Base-by-base conservation (phyloP, 2,797 vertebrate genomes). In the Acanthiza pusilla region DNA sequence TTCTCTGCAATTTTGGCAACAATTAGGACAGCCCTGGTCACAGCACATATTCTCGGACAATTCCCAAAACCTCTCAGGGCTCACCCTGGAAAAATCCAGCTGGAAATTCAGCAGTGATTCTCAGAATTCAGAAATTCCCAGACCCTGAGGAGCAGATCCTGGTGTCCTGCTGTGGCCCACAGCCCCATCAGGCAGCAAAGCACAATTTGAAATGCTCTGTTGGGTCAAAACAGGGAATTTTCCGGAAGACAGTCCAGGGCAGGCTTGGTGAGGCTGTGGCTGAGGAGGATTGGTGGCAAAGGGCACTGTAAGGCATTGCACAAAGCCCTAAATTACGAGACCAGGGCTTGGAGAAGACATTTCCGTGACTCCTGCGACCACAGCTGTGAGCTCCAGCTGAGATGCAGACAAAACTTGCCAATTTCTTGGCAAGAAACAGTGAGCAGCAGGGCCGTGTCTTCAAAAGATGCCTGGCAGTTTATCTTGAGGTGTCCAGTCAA, bases 111-210 rank as follows among this genome's bases (percentile, higher is more conserved):
- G 0, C 12, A 16, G 17, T 16, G 54, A 32, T 73, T 84, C 36
- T 10, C n/a, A n/a, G n/a, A n/a, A n/a, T n/a, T n/a, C n/a, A n/a
- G n/a, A n/a, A n/a, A n/a, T n/a, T n/a, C 43, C 7, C 40, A 55
- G 42, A 36, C 4, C 19, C 20, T 0, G 0, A 5, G 0, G 6
- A 3, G 38, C 10, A 50, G 26, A 29, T 9, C 43, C 42, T 23
- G 15, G 26, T 2, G 0, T 16, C 1, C 0, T 10, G 13, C 23
- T 2, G 18, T 0, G 2, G 21, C 5, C 8, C 32, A 16, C 0
- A 1, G 36, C 20, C 16, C 22, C 22, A 8, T 4, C 23, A 47
- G 66, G 40, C 16, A 34, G 29, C 0, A 27, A n/a, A 63, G 15
- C 2, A 57, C 38, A 26, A 21, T 27, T 13, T 34, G 42, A 74